These are phyloP conservation scores for Rhea pennata DNA, from an alignment of 2,113 vertebrate species.

Conservation along the genomic window DNA sequence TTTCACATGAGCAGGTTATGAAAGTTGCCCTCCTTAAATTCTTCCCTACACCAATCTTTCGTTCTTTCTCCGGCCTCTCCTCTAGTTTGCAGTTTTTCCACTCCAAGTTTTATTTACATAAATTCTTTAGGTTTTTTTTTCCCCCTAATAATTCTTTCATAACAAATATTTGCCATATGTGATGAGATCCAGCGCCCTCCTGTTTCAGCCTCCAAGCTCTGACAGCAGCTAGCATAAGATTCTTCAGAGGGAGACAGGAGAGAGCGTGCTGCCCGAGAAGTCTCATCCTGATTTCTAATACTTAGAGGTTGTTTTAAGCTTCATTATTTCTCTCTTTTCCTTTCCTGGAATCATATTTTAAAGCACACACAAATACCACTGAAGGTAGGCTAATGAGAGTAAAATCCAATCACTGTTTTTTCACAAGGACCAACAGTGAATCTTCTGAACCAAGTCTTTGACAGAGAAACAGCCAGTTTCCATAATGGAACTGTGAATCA, in stretches of 20 bases:
- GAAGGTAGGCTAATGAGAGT: constrained; percentile 30
- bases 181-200: neutral
- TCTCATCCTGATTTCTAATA: neutral
- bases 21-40: neutral
- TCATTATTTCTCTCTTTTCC: neutral
- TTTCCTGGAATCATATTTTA: neutral
- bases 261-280: neutral
- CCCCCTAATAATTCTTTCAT: neutral
- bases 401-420: constrained; percentile 61
- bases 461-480: constrained; percentile 50
- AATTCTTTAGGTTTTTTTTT: neutral
- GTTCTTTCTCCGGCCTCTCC: neutral
- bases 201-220: neutral
- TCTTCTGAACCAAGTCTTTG: constrained; percentile 30
- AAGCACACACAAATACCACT: neutral
- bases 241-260: neutral
- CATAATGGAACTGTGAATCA: constrained; percentile 46
- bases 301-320: neutral
- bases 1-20: neutral
- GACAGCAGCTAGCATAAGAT: neutral
- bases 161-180: neutral
- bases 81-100: neutral
- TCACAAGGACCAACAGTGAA: constrained; percentile 18
- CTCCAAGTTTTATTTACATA: neutral
- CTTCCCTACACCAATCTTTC: accelerated